Evolutionary conservation across 1,140 invertebrate genomes (phyloP).

Genomic region (Leptoteleia sp.): DNA sequence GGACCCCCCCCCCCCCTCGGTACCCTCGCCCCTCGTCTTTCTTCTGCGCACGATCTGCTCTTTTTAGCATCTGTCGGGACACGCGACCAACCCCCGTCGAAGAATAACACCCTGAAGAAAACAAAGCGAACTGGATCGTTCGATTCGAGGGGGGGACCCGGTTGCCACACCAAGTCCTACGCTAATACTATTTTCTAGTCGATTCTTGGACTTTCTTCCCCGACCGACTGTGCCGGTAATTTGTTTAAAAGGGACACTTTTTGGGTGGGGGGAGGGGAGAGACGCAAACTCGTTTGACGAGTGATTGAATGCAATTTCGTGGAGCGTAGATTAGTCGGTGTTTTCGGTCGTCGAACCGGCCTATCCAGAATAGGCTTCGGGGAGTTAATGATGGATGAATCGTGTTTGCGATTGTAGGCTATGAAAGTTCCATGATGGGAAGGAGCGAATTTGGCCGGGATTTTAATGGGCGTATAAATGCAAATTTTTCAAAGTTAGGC

Average conservation of each 20-base stretch:
- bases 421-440: conserved; percentile 39
- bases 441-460: conserved; percentile 2
- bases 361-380: conserved; percentile 35
- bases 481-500: conserved; percentile 9
- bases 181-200: conserved; percentile 57
- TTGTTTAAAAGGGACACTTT: conserved; percentile 63
- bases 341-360: conserved; percentile 31
- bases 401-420: conserved; percentile 33
- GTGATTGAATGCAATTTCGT: conserved; percentile 49
- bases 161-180: background rate
- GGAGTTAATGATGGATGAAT: conserved; percentile 58
- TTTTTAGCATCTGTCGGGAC: conserved; percentile 76
- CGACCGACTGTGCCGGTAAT: conserved; percentile 34
- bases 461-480: conserved; percentile 27
- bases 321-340: conserved; percentile 44
- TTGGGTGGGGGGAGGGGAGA: conserved; percentile 29
- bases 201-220: conserved; percentile 58
- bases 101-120: conserved; percentile 73
- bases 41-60: conserved; percentile 66
- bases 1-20: too few relatives aligned
- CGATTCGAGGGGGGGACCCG: conserved; percentile 48
- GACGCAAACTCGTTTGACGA: conserved; percentile 48
- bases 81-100: conserved; percentile 73
- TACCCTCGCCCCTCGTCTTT: conserved; percentile 55
- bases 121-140: conserved; percentile 66